Evolutionary conservation across 2,888 invertebrate genomes (phyloP), one percentile per base, ranked within the genome.

Genomic region (Dorcus parallelipipedus): DNA sequence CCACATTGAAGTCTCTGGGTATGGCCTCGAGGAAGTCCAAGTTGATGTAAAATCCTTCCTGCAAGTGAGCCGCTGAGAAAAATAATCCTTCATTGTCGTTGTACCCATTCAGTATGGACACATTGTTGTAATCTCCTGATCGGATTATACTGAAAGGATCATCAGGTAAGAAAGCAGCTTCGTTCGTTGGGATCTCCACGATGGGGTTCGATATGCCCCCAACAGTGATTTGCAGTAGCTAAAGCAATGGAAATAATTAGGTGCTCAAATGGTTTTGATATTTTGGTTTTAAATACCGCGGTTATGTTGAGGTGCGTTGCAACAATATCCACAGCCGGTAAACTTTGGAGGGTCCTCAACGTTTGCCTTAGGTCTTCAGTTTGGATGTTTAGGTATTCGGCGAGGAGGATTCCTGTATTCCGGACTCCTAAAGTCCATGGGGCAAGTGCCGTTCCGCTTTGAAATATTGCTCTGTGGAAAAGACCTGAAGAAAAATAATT

Each of bases 401-500:
- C 65, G 17, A 65, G 39, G 8, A 54, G 23, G 40, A 56, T 41
- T 26, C 64, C 65, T 8, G 59, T 65, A 9, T 62, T 62, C 26
- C 56, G 20, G 8, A 45, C 20, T 7, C 64, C 64, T 39, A 48
- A 33, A 40, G 58, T 61, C 64, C 62, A 63, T 23, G 59, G 41
- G 20, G 49, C 48, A 40, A 87, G 77, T 0, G 87, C 84, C 1
- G 86, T 87, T 0, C 91, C 90, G 45, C 90, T 90, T 71, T 90
- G 87, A 0, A 89, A 86, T 59, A 91, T 90, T 2, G 82, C 89
- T 59, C 84, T 85, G 64, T 89, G 87, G 64, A 90, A 87, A 8
- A 90, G 72, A 59, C 86, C 89, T 89, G 70, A 53, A 53, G 48
- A 10, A 14, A 52, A 48, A 41, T 20, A 3, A 10, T 9, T 23